Evolutionary conservation across 2,113 vertebrate genomes (phyloP).

Genomic region (Nyctereutes procyonoides): DNA sequence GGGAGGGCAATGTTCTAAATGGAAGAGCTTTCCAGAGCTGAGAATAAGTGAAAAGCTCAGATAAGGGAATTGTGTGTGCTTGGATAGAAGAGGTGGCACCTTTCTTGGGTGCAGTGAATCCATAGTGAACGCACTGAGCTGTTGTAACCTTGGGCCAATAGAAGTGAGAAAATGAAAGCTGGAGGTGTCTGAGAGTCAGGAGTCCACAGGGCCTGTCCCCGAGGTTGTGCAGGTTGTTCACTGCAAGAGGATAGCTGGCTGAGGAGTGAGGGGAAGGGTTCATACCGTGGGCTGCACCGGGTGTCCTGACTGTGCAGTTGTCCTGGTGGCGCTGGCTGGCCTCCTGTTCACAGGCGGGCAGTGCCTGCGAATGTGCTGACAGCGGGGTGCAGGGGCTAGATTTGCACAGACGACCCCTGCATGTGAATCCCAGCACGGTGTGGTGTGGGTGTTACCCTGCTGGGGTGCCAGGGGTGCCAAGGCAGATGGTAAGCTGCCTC

Average conservation of each 20-base stretch:
- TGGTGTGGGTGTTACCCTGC: background rate
- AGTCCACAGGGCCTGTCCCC: background rate
- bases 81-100: background rate
- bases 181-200: background rate
- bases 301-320: background rate
- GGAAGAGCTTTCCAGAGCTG: background rate
- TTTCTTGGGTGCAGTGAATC: background rate
- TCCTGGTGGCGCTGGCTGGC: background rate
- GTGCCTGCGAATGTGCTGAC: too few relatives aligned
- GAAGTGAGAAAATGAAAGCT: background rate
- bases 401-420: background rate
- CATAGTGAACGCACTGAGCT: background rate
- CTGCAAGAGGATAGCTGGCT: background rate
- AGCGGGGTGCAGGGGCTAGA: too few relatives aligned
- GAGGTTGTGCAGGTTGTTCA: background rate
- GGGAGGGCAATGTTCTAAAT: background rate
- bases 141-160: background rate
- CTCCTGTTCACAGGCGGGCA: background rate
- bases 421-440: background rate
- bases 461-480: background rate
- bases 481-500: too few relatives aligned
- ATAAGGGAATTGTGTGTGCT: background rate
- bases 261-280: background rate
- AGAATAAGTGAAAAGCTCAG: background rate
- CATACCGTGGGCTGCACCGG: rapidly evolving